Percentiles rank a stretch among this genome's conserved stretches.
These are phyloP conservation scores for Eilema sororculum DNA, from an alignment of 2,888 invertebrate species.

Conservation along the genomic window DNA sequence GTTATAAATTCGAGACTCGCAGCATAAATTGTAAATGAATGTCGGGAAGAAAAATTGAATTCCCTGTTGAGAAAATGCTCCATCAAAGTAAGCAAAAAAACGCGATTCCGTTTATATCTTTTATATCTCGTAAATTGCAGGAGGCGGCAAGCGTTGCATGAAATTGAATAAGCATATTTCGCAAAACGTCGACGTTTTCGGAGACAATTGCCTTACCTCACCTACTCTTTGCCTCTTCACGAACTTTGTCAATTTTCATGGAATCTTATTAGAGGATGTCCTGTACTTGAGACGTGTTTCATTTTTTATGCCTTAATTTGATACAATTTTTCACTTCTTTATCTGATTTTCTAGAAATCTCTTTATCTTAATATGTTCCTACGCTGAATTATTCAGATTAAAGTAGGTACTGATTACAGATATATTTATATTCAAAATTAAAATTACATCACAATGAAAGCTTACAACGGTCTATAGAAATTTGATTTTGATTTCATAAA, in stretches of 20 bases:
- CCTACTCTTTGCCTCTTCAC: slow-evolving; percentile 84
- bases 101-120: slow-evolving; percentile 87
- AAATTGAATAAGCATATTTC: slow-evolving; percentile 88
- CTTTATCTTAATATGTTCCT: not conserved
- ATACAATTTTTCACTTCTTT: slow-evolving; percentile 37
- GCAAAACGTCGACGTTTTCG: slow-evolving; percentile 87
- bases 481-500: not conserved
- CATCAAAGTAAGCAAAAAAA: slow-evolving; percentile 87
- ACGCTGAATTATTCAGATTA: not conserved
- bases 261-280: slow-evolving; percentile 83
- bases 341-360: not conserved
- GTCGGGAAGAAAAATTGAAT: slow-evolving; percentile 83
- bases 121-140: slow-evolving; percentile 88
- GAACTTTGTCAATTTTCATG: slow-evolving; percentile 86
- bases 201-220: slow-evolving; percentile 88
- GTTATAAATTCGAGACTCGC: slow-evolving; percentile 69
- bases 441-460: too few relatives aligned
- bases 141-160: slow-evolving; percentile 88
- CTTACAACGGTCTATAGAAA: not conserved
- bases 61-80: slow-evolving; percentile 85
- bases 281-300: slow-evolving; percentile 72
- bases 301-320: slow-evolving; percentile 62
- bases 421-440: not conserved
- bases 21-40: slow-evolving; percentile 81
- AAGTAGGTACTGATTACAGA: too few relatives aligned